phyloP scores from a whole-genome alignment of 2,113 vertebrate species.

The Gracilinanus agilis region DNA sequence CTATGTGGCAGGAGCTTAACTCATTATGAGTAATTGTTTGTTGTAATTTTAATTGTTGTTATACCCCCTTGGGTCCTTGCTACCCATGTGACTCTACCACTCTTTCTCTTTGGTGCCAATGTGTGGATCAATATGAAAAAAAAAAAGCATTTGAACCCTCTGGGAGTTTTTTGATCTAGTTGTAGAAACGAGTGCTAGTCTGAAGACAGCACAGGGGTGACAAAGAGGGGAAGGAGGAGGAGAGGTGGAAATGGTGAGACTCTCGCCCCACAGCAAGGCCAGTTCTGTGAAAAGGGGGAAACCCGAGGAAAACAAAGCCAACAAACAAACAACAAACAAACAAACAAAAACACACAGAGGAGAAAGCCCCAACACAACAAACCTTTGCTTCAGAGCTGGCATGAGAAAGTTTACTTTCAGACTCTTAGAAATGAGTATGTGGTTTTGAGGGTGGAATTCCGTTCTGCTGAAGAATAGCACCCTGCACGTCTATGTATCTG shows the following conservation, averaged over 20 bases:
- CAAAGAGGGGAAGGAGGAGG: not conserved
- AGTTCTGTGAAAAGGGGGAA: not conserved
- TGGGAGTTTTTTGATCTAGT: not conserved
- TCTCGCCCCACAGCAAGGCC: not conserved
- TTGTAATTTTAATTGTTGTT: not conserved
- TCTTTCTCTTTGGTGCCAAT: not conserved
- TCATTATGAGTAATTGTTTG: not conserved
- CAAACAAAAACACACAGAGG: slow-evolving; percentile 12
- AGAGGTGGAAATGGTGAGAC: not conserved
- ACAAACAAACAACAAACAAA: slow-evolving; percentile 24
- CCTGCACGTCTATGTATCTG: slow-evolving; percentile 79
- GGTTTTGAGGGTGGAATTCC: slow-evolving; percentile 85
- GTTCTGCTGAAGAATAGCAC: slow-evolving; percentile 75
- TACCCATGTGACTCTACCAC: not conserved
- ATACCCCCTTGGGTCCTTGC: not conserved
- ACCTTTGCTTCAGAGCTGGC: slow-evolving; percentile 69
- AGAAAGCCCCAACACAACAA: slow-evolving; percentile 22
- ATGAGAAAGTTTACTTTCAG: slow-evolving; percentile 87
- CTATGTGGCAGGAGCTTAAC: not conserved
- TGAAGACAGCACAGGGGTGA: not conserved
- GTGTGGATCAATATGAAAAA: not conserved
- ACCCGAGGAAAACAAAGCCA: slow-evolving; percentile 33
- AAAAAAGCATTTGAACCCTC: not conserved
- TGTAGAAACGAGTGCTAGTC: slow-evolving; percentile 17
- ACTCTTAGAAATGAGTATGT: slow-evolving; percentile 82